Evolutionary conservation across 2,797 vertebrate genomes (phyloP).

Genomic region (Hipposideros larvatus): DNA sequence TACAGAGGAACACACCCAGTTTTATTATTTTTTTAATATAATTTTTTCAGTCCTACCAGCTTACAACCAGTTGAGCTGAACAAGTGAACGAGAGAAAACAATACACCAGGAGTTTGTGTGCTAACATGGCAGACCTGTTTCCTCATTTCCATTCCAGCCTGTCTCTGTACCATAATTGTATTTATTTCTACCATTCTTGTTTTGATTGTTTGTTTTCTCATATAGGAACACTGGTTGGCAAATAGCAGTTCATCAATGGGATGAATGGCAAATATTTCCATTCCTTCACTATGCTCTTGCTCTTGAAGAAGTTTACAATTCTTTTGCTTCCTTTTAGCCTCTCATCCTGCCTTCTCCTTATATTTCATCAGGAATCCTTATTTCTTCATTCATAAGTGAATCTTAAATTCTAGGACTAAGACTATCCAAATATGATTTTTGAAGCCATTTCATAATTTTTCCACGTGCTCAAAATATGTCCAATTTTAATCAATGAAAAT

Average conservation of each 20-base stretch:
- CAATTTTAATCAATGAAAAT: not conserved
- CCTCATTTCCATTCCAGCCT: not conserved
- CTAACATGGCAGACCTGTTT: not conserved
- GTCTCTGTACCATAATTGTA: not conserved
- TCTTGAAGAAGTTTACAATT: not conserved
- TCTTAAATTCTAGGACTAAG: not conserved
- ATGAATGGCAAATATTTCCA: not conserved
- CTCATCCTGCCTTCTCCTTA: not conserved
- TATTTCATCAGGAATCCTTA: not conserved
- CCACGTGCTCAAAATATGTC: not conserved
- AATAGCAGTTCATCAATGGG: not conserved
- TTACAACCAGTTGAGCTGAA: not conserved
- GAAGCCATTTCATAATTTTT: not conserved
- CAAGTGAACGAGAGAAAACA: not conserved
- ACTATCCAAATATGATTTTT: not conserved
- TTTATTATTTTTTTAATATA: not conserved
- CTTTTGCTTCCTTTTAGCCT: not conserved
- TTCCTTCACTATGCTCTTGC: not conserved
- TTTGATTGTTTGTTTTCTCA: not conserved
- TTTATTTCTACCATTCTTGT: not conserved
- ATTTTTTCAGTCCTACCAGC: not conserved
- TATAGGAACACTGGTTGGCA: not conserved
- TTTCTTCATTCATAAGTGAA: not conserved
- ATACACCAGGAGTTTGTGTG: accelerated
- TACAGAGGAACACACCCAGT: not conserved